Percentiles rank a stretch among this genome's conserved stretches.
Conservation (phyloP, 2,113 vertebrate species). For the Columba janthina region DNA sequence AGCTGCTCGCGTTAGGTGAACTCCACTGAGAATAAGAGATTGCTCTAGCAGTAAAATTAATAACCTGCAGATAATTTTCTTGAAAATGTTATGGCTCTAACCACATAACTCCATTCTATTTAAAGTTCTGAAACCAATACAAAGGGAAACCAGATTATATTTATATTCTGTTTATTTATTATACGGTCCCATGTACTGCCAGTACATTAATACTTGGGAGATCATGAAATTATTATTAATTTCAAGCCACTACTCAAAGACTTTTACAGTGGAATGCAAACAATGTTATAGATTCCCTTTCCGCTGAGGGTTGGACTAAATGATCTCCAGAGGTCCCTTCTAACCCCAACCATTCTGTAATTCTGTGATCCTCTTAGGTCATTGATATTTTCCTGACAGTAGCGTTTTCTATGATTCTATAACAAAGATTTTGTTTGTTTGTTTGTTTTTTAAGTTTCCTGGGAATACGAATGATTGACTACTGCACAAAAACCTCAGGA, state of each 20-base stretch:
- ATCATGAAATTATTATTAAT: background rate
- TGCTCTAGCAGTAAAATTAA: slow-evolving; percentile 3
- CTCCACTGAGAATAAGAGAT: background rate
- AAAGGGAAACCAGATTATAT: background rate
- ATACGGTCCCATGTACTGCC: background rate
- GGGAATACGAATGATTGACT: background rate
- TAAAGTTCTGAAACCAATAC: background rate
- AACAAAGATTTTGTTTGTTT: background rate
- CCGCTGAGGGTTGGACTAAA: too few relatives aligned
- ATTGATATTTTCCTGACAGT: background rate
- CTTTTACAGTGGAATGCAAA: background rate
- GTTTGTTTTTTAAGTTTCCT: background rate
- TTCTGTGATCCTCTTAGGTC: background rate
- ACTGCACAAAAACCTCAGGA: background rate
- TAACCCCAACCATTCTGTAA: too few relatives aligned
- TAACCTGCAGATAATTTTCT: background rate
- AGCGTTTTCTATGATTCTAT: background rate
- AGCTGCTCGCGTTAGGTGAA: background rate
- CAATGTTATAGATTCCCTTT: background rate
- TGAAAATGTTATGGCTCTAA: background rate
- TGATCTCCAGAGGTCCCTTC: too few relatives aligned
- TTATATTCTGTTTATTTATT: background rate
- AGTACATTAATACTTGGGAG: background rate
- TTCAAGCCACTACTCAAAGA: background rate
- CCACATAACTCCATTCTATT: background rate